Percentiles rank a stretch among this genome's conserved stretches.
phyloP scores from a whole-genome alignment of 2,888 invertebrate species.

The Malthinus flaveolus region DNA sequence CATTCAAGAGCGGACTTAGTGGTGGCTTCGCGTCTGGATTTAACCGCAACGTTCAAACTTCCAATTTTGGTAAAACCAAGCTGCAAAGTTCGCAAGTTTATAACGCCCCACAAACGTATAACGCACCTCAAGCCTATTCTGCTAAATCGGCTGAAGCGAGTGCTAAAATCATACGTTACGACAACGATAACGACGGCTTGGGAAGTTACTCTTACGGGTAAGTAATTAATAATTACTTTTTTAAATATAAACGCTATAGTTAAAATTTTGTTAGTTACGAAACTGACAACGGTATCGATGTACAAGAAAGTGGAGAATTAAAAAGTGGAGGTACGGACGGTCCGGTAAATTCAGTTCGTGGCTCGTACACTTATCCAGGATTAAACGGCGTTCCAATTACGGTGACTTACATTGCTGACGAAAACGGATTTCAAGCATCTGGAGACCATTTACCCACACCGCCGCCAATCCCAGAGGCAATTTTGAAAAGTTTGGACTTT shows the following conservation, averaged over 20 bases:
- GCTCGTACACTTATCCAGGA: conserved; percentile 57
- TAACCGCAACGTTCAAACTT: neutral
- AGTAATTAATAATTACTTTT: conserved; percentile 39
- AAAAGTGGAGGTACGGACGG: conserved; percentile 68
- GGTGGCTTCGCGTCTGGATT: neutral
- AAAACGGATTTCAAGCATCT: conserved; percentile 59
- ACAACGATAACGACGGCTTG: conserved; percentile 54
- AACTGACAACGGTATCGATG: conserved; percentile 75
- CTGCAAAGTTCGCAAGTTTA: no score
- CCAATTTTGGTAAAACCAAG: neutral
- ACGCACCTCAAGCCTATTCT: no score
- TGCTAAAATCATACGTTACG: conserved; percentile 51
- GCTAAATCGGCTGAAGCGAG: conserved; percentile 39
- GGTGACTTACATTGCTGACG: conserved; percentile 57
- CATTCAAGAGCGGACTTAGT: conserved; percentile 22
- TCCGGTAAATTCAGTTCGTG: conserved; percentile 59
- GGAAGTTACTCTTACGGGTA: conserved; percentile 57
- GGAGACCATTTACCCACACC: conserved; percentile 61
- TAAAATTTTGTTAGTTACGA: conserved; percentile 65
- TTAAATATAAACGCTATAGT: no score
- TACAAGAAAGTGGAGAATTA: conserved; percentile 73
- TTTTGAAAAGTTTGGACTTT: conserved; percentile 57
- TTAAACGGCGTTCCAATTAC: conserved; percentile 56
- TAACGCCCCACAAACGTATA: no score
- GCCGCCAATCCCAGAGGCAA: conserved; percentile 63